phyloP scores from a whole-genome alignment of 2,888 invertebrate genomes.

The Labia minor region DNA sequence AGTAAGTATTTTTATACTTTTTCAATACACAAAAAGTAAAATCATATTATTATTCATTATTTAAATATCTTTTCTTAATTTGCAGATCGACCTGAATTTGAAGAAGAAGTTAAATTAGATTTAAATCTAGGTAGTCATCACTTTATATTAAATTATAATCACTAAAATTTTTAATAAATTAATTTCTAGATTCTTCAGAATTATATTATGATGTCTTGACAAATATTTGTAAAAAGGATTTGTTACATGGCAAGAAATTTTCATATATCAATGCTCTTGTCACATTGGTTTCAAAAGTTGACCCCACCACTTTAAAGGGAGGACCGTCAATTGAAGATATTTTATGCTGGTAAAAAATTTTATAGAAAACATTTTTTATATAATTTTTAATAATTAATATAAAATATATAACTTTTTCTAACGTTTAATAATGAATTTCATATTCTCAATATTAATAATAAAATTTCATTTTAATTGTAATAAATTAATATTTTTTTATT shows the following conservation, averaged over 20 bases:
- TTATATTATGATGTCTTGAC: constrained; percentile 49
- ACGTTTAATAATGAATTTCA: too few species aligned
- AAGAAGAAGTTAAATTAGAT: constrained; percentile 48
- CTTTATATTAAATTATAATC: constrained; percentile 21
- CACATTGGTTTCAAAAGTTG: constrained; percentile 58
- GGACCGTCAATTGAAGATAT: constrained; percentile 56
- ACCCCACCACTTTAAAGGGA: constrained; percentile 29
- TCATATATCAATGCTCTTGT: constrained; percentile 83
- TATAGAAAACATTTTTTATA: not conserved
- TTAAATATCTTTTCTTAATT: constrained; percentile 24
- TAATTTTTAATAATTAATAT: not conserved
- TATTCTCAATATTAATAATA: too few species aligned
- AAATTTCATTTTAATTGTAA: too few species aligned
- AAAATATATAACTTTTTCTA: too few species aligned
- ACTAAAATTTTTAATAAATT: constrained; percentile 13
- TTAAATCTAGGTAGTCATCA: constrained; percentile 40
- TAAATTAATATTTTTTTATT: too few species aligned
- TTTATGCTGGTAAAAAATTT: constrained; percentile 62
- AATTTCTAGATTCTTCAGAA: constrained; percentile 40
- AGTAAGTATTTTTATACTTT: constrained; percentile 34
- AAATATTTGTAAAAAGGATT: constrained; percentile 49
- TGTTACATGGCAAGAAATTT: constrained; percentile 66
- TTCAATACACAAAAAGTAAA: not conserved
- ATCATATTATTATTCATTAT: constrained; percentile 24
- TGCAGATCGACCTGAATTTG: constrained; percentile 39